A percentile compares a stretch with the other conserved stretches of the same genome.
phyloP scores from a whole-genome alignment of 2,888 invertebrate genomes.

The Caenorhabditis afra region DNA sequence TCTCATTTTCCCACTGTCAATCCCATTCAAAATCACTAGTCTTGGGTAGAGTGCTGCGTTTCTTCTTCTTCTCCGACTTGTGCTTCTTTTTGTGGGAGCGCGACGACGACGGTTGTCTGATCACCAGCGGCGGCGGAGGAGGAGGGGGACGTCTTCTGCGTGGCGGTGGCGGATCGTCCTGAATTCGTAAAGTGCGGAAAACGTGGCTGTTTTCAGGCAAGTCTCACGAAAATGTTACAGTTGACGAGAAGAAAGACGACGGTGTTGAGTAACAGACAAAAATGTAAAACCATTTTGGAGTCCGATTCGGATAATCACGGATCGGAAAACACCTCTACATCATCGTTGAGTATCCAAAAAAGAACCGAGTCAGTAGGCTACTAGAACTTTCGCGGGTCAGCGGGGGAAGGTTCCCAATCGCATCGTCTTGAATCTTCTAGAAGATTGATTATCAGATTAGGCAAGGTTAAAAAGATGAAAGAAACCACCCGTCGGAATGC shows the following conservation, averaged over 20 bases:
- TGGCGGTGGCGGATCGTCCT: conserved; percentile 30
- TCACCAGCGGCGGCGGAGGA: conserved; percentile 10
- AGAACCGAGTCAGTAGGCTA: background rate
- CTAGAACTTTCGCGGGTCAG: background rate
- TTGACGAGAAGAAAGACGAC: conserved; percentile 35
- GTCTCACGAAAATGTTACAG: conserved; percentile 24
- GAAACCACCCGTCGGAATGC: conserved; percentile 3
- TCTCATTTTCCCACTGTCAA: background rate
- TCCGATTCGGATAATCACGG: background rate
- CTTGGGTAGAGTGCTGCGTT: conserved; percentile 5
- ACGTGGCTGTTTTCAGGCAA: too few relatives aligned
- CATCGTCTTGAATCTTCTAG: background rate
- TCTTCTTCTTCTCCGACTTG: conserved; percentile 22
- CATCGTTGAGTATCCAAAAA: too few relatives aligned
- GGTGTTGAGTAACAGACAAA: conserved; percentile 39
- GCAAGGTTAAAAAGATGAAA: conserved; percentile 28
- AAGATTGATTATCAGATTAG: conserved; percentile 46
- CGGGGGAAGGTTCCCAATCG: background rate
- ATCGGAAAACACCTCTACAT: too few relatives aligned
- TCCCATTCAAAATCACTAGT: conserved; percentile 7
- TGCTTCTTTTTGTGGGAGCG: background rate
- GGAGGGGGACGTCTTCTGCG: conserved; percentile 6
- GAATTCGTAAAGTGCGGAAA: background rate
- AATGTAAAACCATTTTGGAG: conserved; percentile 25
- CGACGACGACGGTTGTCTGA: conserved; percentile 1